Base-by-base conservation (phyloP, 2,113 vertebrate species). In the Oreochromis tanganicae region DNA sequence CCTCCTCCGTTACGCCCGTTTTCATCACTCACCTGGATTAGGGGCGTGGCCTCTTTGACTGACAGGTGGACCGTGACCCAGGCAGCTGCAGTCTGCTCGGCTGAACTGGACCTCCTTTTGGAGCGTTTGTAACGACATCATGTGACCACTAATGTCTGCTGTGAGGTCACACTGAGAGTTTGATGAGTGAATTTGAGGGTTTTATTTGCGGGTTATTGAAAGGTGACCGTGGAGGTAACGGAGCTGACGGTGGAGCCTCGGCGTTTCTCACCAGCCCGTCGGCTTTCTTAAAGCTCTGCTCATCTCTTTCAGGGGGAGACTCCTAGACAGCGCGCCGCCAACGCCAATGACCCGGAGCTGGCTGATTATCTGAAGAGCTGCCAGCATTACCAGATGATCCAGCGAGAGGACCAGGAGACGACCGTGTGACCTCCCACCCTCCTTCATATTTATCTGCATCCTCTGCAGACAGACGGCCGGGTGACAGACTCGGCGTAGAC, bases 361-460 rank as follows among this genome's bases (percentile, higher is more conserved):
- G 97, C 98, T 4, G 97, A 97, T 4, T 99, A 99, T 92, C 97
- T 99, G 93, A 98, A 98, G 93, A 98, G 97, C 95, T 95, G 97
- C 79, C 98, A 99, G 95, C 98, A 99, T 93, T 97, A 98, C 95
- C 98, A 99, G 97, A 99, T 98, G 98, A 97, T 98, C 94, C 98
- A 98, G 91, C 96, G 98, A 32, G 98, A 99, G 89, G 98, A 99
- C 96, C 98, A 99, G 91, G 98, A 99, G 96, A 99, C 98, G 0
- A 97, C 98, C 1, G 98, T 99, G 93, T 97, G 94, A 93, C 16
- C 19, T 29, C 11, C 71, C 17, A 4, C 46, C 4, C 71, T 6
- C 43, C 71, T 19, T 19, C 1, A 4, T 78, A 19, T 32, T 78
- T 32, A 8, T 68, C 63, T 38, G 17, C 17, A 16, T 6, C 71